Base-by-base conservation (phyloP, 2,888 invertebrate species). In the Eupithecia inturbata region DNA sequence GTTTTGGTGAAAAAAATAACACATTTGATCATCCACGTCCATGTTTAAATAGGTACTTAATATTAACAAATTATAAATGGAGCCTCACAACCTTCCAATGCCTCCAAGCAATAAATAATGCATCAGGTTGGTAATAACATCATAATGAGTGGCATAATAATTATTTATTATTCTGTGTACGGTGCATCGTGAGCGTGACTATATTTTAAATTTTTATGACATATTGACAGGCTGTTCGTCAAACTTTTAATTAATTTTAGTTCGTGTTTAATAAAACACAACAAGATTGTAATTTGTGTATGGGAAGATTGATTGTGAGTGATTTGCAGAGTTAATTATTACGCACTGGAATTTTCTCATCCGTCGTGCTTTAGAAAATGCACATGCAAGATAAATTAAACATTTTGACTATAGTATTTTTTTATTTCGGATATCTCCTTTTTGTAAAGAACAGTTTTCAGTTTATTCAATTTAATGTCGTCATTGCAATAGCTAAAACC, bases 101-200 rank as follows among this genome's bases (percentile, higher is more conserved):
- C 76, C 71, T 71, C 71, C 53, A 53, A 41, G 60, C 67, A 19
- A 87, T 89, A 88, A 89, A 91, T 91, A 88, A 89, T 87, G 84
- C 86, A 88, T 87, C 75, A 82, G 81, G 76, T 82, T 89, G 88
- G 82, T 89, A 91, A 92, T 92, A 87, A 90, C 83, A 84, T 83
- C 83, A 85, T 91, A 91, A 92, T 90, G 89, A 91, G 87, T 81
- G 84, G 85, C 85, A 85, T 86, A 86, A 88, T 88, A 88, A 88
- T 88, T 89, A 88, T 91, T 88, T 88, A 86, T 86, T 84, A 87
- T 85, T 85, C 85, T 84, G 81, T 81, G 84, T 82, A 81, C 78
- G 79, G 85, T 88, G 88, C 82, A 76, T 84, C 86, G 86, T 87
- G 88, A 87, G 87, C 85, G 84, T 84, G 86, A 85, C 86, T 79